A percentile compares a stretch with the other conserved stretches of the same genome.
Evolutionary conservation across 2,113 vertebrate species (phyloP).

Genomic region (Gnathonemus longibarbis): DNA sequence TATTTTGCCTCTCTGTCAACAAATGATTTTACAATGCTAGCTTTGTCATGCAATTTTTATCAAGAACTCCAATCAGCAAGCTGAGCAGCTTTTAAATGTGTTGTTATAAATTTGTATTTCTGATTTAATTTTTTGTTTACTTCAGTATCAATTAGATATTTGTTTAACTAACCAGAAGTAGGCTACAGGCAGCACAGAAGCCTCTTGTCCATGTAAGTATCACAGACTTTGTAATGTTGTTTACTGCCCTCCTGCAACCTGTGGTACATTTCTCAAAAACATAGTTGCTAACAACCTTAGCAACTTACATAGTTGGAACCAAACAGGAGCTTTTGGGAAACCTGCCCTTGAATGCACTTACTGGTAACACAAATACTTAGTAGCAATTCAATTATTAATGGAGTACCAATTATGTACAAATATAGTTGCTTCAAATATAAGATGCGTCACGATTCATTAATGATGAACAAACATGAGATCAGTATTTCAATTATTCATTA

Average conservation of each 20-base stretch:
- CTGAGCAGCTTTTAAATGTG: neutral
- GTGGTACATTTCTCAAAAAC: neutral
- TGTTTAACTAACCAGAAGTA: neutral
- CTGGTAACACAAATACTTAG: neutral
- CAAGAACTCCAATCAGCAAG: neutral
- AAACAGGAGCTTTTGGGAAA: neutral
- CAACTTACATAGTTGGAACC: neutral
- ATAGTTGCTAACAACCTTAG: neutral
- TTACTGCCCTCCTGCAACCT: neutral
- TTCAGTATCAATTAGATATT: neutral
- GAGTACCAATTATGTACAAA: neutral
- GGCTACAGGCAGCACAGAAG: neutral
- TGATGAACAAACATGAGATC: neutral
- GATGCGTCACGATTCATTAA: neutral
- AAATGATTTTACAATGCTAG: neutral
- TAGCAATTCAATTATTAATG: no score
- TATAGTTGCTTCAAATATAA: neutral
- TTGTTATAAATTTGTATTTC: neutral
- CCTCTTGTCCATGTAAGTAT: neutral
- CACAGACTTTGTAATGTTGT: neutral
- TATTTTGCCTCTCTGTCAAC: neutral
- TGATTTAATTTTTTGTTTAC: neutral
- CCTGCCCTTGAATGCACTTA: neutral
- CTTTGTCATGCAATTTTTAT: neutral
- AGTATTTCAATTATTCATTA: neutral